phyloP scores from a whole-genome alignment of 2,888 invertebrate species.

The Dynastes hyllus region DNA sequence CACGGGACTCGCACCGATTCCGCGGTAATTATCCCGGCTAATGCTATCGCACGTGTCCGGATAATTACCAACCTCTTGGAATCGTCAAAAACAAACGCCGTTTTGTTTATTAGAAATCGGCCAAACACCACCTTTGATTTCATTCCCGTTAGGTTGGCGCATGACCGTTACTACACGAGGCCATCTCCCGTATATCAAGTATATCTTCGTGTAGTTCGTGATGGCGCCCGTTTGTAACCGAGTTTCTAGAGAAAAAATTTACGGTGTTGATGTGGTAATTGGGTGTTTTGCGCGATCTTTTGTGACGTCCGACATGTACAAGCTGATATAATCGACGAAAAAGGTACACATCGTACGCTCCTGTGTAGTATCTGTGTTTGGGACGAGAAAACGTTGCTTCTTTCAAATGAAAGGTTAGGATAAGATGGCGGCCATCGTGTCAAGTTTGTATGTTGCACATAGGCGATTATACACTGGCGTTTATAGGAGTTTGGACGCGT shows the following conservation, averaged over 20 bases:
- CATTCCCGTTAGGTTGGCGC: constrained; percentile 27
- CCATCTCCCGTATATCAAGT: constrained; percentile 26
- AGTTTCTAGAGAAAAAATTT: constrained; percentile 2
- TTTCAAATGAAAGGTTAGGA: constrained; percentile 21
- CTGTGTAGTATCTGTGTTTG: not conserved
- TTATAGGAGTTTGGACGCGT: not conserved
- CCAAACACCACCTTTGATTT: not conserved
- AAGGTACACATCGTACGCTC: constrained; percentile 5
- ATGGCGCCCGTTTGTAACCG: constrained; percentile 45
- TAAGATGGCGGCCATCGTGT: constrained; percentile 4
- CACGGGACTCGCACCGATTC: not conserved
- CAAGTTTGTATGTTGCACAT: not conserved
- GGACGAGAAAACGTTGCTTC: not conserved
- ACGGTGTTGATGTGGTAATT: not conserved
- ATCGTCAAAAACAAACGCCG: not conserved
- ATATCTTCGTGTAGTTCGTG: constrained; percentile 41
- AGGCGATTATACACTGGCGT: not conserved
- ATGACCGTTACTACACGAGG: not conserved
- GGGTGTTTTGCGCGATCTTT: not conserved
- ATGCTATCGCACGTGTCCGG: not conserved
- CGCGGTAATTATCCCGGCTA: constrained; percentile 12
- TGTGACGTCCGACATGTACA: not conserved
- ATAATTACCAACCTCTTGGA: constrained; percentile 23
- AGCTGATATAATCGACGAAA: not conserved
- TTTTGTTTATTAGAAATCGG: not conserved